A percentile compares a stretch with the other conserved stretches of the same genome.
These are phyloP conservation scores for Plutella xylostella DNA, from an alignment of 2,888 invertebrate species.

Conservation along the genomic window DNA sequence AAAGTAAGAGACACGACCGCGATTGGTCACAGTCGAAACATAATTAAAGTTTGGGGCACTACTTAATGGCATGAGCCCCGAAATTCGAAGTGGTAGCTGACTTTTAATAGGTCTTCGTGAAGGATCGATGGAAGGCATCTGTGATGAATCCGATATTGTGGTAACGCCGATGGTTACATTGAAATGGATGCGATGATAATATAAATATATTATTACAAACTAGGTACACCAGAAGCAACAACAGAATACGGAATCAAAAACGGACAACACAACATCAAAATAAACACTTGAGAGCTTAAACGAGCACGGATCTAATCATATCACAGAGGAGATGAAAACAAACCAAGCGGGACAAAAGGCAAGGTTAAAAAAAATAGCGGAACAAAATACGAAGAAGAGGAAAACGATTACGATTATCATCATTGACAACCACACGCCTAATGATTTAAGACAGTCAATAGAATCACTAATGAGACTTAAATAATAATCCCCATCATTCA, in stretches of 20 bases:
- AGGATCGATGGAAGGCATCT: conserved; percentile 58
- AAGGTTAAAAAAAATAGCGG: conserved; percentile 18
- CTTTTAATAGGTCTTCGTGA: conserved; percentile 64
- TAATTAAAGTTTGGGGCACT: conserved; percentile 69
- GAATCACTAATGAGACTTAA: conserved; percentile 11
- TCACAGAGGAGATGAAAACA: neutral
- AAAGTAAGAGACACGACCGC: conserved; percentile 65
- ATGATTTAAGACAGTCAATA: conserved; percentile 21
- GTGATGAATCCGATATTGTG: conserved; percentile 38
- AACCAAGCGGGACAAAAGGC: neutral
- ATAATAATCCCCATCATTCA: too few relatives aligned
- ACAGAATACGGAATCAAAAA: neutral
- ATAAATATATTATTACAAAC: neutral
- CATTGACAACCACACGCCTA: conserved; percentile 19
- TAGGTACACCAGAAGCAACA: neutral
- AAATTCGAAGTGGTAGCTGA: conserved; percentile 62
- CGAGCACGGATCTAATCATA: neutral
- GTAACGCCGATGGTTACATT: conserved; percentile 20
- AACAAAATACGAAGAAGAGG: conserved; percentile 17
- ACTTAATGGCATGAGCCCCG: conserved; percentile 63
- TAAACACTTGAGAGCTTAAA: neutral
- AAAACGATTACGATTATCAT: conserved; percentile 15
- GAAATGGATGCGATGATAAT: neutral
- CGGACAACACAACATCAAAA: neutral
- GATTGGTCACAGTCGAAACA: conserved; percentile 68